Evolutionary conservation across 2,797 vertebrate genomes (phyloP).

Genomic region (Numenius phaeopus): DNA sequence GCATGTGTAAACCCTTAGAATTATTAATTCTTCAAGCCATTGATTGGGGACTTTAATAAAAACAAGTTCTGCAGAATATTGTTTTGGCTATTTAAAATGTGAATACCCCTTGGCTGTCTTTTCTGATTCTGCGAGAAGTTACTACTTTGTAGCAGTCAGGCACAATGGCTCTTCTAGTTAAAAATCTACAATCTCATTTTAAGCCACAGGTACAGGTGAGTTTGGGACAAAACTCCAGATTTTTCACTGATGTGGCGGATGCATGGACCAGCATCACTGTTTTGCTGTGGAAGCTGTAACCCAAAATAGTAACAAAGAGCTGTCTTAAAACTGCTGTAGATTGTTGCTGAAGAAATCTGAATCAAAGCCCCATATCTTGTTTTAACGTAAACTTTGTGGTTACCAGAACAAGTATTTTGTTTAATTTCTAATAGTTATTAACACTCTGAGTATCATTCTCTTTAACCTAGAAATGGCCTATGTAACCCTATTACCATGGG

Average conservation of each 20-base stretch:
- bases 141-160: background rate
- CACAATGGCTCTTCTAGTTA: background rate
- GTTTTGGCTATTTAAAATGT: background rate
- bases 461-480: background rate
- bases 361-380: background rate
- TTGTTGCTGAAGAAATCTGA: background rate
- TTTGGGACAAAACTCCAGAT: background rate
- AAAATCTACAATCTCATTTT: background rate
- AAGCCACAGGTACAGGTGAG: background rate
- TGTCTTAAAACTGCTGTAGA: background rate
- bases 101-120: background rate
- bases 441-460: fast-evolving
- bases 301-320: background rate
- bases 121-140: background rate
- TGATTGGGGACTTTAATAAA: background rate
- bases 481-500: background rate
- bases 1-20: background rate
- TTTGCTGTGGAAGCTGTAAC: background rate
- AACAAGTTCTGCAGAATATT: background rate
- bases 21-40: background rate
- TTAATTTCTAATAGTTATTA: background rate
- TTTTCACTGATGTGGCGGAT: background rate
- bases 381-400: background rate
- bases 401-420: background rate
- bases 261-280: background rate